Conservation (phyloP, 1,140 invertebrate genomes). For the Nephila pilipes region DNA sequence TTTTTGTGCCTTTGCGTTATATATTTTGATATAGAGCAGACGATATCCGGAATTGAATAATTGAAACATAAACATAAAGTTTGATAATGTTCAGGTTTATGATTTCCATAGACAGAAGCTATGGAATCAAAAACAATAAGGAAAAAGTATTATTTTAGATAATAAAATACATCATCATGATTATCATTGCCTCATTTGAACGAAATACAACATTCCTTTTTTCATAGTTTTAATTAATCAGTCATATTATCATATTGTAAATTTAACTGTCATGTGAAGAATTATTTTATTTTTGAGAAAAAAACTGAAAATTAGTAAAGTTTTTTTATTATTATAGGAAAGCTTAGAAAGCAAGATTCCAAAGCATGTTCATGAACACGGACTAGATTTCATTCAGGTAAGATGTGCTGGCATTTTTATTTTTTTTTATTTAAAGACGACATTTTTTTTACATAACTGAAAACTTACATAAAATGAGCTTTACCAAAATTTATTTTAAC, state of each 20-base stretch:
- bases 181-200: no score
- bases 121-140: neutral
- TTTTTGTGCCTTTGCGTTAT: no score
- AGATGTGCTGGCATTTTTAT: neutral
- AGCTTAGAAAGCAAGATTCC: slow-evolving; percentile 92
- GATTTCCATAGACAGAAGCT: no score
- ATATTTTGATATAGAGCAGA: no score
- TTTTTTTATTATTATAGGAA: slow-evolving; percentile 79
- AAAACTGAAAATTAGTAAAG: neutral
- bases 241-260: no score
- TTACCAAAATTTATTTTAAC: no score
- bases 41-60: no score
- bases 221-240: no score
- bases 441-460: neutral
- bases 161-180: neutral
- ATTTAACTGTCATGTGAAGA: neutral
- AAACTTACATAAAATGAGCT: no score
- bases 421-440: neutral
- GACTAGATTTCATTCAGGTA: slow-evolving; percentile 87
- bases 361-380: slow-evolving; percentile 85
- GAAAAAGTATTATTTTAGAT: neutral
- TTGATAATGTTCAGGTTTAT: no score
- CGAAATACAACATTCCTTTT: no score
- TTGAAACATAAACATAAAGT: no score
- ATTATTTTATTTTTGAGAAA: neutral